Evolutionary conservation across 2,113 vertebrate species (phyloP), one percentile per base, ranked within the genome.

Genomic region (Hyaena hyaena): DNA sequence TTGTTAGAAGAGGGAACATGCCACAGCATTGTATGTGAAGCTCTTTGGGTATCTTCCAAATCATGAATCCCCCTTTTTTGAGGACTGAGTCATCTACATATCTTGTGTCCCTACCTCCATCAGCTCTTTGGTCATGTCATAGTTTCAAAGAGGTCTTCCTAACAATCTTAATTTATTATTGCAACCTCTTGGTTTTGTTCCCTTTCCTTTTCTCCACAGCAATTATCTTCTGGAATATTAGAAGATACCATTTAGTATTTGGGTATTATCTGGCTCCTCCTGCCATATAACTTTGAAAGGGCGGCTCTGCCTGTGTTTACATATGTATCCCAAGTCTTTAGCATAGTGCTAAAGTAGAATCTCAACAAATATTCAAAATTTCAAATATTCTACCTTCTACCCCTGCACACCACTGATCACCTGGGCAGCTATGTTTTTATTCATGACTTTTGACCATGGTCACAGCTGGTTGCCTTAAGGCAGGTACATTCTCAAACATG

Each of bases 201-300:
- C 10, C 15, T 92, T 85, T 28, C 7, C 43, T 31, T 83, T 65
- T 58, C 21, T 61, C 11, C 8, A 63, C 23, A 85, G 26, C 21
- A 53, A 17, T 73, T 82, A 35, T 31, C 84, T 95, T 45, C 5
- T 63, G 84, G 63, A 50, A 63, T 63, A 69, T 89, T 33, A 63
- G 6, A 15, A 26, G 11, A 39, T 61, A 65, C 19, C 26, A 26
- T 45, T 7, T 39, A 39, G 4, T 76, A 14, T 58, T 82, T 63
- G 53, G 7, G 69, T 87, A 45, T 63, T n/a, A 43, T 74, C 17
- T 63, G 1, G 55, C 26, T 68, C 3, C 7, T 88, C 4, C 7
- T 21, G 17, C 4, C 71, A 35, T 35, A 68, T 7, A 55, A 7
- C 5, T 48, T 69, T 88, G 5, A 58, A 81, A 53, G 28, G 12